These are phyloP conservation scores for Sander vitreus DNA, from an alignment of 2,113 vertebrate species.

Conservation along the genomic window DNA sequence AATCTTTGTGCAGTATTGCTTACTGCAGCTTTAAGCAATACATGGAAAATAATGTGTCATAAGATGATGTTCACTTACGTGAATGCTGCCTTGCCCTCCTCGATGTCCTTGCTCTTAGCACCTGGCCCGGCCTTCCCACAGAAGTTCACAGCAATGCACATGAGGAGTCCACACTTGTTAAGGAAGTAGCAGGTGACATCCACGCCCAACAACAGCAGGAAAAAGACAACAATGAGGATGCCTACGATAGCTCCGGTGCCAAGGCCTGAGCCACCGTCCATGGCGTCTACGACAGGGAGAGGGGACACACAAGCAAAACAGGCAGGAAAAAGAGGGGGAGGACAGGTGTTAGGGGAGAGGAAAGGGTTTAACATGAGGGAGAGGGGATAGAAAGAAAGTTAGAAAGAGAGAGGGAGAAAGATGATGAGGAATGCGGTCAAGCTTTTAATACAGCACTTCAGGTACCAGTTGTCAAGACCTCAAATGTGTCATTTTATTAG, in stretches of 20 bases:
- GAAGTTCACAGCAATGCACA: conserved; percentile 97
- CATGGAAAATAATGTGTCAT: too few species aligned
- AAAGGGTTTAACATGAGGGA: conserved; percentile 35
- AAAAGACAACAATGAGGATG: conserved; percentile 95
- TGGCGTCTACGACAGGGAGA: conserved; percentile 56
- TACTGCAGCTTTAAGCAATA: too few species aligned
- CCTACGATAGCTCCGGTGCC: conserved; percentile 96
- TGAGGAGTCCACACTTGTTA: conserved; percentile 98
- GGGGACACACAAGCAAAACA: conserved; percentile 47
- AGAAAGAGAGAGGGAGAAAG: conserved; percentile 54
- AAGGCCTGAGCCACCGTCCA: conserved; percentile 83
- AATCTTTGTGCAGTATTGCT: too few species aligned
- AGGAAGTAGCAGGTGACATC: conserved; percentile 99
- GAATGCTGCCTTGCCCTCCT: conserved; percentile 97
- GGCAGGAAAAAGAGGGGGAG: conserved; percentile 43
- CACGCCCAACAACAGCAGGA: conserved; percentile 92
- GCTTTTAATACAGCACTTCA: conserved; percentile 41
- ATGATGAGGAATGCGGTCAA: conserved; percentile 52
- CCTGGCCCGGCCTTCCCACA: conserved; percentile 95
- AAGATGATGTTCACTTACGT: conserved; percentile 85
- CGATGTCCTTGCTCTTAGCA: conserved; percentile 96
- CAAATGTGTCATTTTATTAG: conserved; percentile 29
- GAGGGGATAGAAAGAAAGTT: conserved; percentile 55
- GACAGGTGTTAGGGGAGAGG: conserved; percentile 43
- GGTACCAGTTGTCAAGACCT: conserved; percentile 38